phyloP scores from a whole-genome alignment of 2,113 vertebrate genomes.

The Corythoichthys haematopterus region DNA sequence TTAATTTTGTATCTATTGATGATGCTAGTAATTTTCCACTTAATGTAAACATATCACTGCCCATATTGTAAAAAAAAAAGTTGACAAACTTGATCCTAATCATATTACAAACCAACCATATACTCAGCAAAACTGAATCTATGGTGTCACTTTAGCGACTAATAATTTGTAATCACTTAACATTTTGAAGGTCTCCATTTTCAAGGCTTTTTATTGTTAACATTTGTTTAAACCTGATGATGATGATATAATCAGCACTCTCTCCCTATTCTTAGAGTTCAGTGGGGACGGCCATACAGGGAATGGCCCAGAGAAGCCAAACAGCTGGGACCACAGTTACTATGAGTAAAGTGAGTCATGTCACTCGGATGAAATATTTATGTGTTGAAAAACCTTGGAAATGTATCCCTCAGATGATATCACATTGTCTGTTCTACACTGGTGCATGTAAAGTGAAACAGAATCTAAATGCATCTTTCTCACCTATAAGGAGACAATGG shows the following conservation, averaged over 20 bases:
- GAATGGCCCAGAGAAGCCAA: slow-evolving; percentile 79
- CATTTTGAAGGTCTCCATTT: too few relatives aligned
- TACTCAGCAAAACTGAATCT: too few relatives aligned
- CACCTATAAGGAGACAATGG: slow-evolving; percentile 86
- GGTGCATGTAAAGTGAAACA: not conserved
- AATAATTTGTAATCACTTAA: too few relatives aligned
- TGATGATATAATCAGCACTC: not conserved
- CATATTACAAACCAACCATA: too few relatives aligned
- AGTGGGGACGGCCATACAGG: slow-evolving; percentile 74
- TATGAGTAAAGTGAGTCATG: slow-evolving; percentile 71
- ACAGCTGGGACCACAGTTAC: slow-evolving; percentile 77
- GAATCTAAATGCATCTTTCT: slow-evolving; percentile 1
- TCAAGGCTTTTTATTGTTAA: too few relatives aligned
- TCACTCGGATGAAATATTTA: not conserved
- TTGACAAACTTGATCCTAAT: too few relatives aligned
- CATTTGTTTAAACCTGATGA: too few relatives aligned
- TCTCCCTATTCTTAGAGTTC: slow-evolving; percentile 43
- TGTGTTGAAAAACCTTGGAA: not conserved
- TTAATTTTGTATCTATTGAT: not conserved
- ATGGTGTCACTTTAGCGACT: too few relatives aligned
- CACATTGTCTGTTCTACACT: not conserved
- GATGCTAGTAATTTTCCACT: not conserved
- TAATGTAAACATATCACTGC: not conserved
- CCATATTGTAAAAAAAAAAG: not conserved
- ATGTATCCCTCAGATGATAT: not conserved